Conservation (phyloP, 2,888 invertebrate genomes). For the Brachyopa scutellaris region DNA sequence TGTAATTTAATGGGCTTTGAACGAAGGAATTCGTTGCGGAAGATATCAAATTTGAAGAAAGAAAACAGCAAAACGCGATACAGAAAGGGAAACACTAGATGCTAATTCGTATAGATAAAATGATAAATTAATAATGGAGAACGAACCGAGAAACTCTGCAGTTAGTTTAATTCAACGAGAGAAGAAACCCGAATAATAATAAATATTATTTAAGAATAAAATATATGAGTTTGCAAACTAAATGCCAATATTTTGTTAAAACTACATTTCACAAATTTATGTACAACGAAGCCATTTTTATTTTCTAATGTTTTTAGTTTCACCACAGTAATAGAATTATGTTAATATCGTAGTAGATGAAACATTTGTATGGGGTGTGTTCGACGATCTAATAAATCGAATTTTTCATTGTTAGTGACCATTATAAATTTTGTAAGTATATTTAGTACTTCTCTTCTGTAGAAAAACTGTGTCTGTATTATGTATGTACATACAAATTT, state of each 20-base stretch:
- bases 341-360: conserved; percentile 25
- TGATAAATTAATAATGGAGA: conserved; percentile 6
- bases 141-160: background rate
- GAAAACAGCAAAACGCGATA: conserved; percentile 43
- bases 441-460: too few species aligned
- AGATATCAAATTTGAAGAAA: background rate
- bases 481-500: too few species aligned
- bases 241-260: conserved; percentile 65
- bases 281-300: conserved; percentile 77
- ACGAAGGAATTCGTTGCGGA: background rate
- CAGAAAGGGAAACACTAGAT: conserved; percentile 24
- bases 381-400: background rate
- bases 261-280: conserved; percentile 73
- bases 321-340: conserved; percentile 68
- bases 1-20: too few species aligned
- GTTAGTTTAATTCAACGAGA: conserved; percentile 11
- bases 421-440: too few species aligned
- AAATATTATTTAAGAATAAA: conserved; percentile 52
- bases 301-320: conserved; percentile 74
- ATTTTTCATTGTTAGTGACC: too few species aligned
- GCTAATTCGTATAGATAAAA: conserved; percentile 1
- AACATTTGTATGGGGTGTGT: conserved; percentile 14
- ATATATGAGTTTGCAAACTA: conserved; percentile 42
- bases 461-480: too few species aligned
- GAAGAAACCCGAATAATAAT: conserved; percentile 37